phyloP scores from a whole-genome alignment of 2,888 invertebrate genomes.

The Odontocolon sp. region DNA sequence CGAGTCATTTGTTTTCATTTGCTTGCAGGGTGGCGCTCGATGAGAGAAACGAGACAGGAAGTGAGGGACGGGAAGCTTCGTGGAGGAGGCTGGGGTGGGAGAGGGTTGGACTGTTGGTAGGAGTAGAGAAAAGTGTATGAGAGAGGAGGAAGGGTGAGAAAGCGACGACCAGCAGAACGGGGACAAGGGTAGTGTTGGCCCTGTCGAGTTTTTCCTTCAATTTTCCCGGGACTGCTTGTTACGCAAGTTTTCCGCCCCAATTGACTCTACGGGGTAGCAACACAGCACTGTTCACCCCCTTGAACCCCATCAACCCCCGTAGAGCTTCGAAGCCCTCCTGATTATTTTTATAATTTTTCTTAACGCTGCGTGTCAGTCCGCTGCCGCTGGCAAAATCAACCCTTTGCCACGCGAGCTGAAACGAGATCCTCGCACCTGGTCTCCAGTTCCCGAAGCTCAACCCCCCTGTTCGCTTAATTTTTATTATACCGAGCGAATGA shows the following conservation, averaged over 20 bases:
- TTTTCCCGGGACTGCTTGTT: constrained; percentile 76
- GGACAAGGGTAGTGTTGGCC: constrained; percentile 23
- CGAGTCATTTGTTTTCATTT: constrained; percentile 73
- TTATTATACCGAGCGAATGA: constrained; percentile 76
- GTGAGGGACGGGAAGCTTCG: constrained; percentile 24
- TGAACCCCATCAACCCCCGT: constrained; percentile 61
- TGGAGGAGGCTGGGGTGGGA: too few relatives aligned
- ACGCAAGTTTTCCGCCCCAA: constrained; percentile 78
- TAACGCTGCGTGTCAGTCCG: constrained; percentile 65
- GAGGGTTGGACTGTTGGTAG: too few relatives aligned
- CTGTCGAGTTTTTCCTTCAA: constrained; percentile 73
- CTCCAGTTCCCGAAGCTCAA: constrained; percentile 50
- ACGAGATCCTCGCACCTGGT: constrained; percentile 68
- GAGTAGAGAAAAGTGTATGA: constrained; percentile 32
- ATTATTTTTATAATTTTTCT: constrained; percentile 79
- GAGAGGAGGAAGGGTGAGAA: too few relatives aligned
- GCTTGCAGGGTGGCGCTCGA: constrained; percentile 58
- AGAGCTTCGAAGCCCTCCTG: constrained; percentile 66
- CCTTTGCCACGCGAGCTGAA: constrained; percentile 71
- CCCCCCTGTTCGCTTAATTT: constrained; percentile 74
- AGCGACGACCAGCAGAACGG: too few relatives aligned
- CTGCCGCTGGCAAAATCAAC: constrained; percentile 60
- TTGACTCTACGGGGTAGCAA: constrained; percentile 69
- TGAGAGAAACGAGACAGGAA: constrained; percentile 55
- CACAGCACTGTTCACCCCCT: too few relatives aligned